phyloP scores from a whole-genome alignment of 2,888 invertebrate species.

The Eristalis pertinax region DNA sequence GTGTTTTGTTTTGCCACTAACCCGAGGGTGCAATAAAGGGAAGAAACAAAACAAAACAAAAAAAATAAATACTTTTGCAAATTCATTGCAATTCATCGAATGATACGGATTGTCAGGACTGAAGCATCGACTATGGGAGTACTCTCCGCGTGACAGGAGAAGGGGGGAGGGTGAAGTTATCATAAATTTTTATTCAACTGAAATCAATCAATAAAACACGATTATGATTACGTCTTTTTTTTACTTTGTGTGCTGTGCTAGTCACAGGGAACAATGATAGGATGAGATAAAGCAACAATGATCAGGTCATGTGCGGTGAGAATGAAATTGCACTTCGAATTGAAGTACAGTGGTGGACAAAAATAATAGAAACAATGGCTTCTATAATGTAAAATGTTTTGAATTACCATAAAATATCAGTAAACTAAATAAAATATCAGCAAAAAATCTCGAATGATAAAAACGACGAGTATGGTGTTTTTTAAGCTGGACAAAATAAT shows the following conservation, averaged over 20 bases:
- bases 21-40: constrained; percentile 53
- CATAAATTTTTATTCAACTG: constrained; percentile 39
- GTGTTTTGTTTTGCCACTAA: constrained; percentile 49
- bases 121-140: neutral
- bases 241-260: constrained; percentile 12
- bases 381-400: too few relatives aligned
- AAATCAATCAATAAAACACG: constrained; percentile 60
- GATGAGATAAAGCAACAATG: constrained; percentile 25
- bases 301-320: constrained; percentile 22
- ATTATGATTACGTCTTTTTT: constrained; percentile 40
- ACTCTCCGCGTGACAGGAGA: neutral
- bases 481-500: too few relatives aligned
- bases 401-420: too few relatives aligned
- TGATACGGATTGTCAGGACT: constrained; percentile 22
- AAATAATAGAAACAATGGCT: constrained; percentile 8
- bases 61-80: constrained; percentile 6
- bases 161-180: neutral
- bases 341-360: neutral
- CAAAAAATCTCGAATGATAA: too few relatives aligned
- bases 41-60: neutral
- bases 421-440: too few relatives aligned
- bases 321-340: neutral
- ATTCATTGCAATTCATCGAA: constrained; percentile 55
- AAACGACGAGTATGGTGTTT: too few relatives aligned
- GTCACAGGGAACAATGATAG: constrained; percentile 21